A percentile compares a stretch with the other conserved stretches of the same genome.
phyloP scores from a whole-genome alignment of 2,797 vertebrate species.

The Oryzias sinensis region DNA sequence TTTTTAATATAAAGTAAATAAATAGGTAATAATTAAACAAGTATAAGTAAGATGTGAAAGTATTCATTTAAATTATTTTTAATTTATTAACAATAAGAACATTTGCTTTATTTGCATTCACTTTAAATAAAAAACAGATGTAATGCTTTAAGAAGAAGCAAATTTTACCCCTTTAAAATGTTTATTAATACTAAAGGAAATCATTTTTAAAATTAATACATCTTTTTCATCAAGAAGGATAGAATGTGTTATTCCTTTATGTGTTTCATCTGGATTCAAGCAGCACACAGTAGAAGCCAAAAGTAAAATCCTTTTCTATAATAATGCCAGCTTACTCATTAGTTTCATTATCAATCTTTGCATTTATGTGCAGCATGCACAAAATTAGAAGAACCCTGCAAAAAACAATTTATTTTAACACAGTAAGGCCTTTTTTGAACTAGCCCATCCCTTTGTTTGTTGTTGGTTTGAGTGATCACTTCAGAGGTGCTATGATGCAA shows the following conservation, averaged over 20 bases:
- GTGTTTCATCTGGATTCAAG: slow-evolving; percentile 7
- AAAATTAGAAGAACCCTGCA: slow-evolving; percentile 18
- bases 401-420: slow-evolving; percentile 9
- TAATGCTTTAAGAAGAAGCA: slow-evolving; percentile 6
- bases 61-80: too few relatives aligned
- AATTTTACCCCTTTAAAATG: too few relatives aligned
- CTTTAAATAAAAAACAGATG: slow-evolving; percentile 11
- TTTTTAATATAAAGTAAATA: too few relatives aligned
- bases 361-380: slow-evolving; percentile 47
- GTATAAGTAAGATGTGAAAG: too few relatives aligned
- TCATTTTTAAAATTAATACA: too few relatives aligned
- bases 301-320: slow-evolving; percentile 4
- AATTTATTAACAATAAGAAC: slow-evolving; percentile 14
- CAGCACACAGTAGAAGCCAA: slow-evolving; percentile 17
- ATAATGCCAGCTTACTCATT: neutral
- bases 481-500: slow-evolving; percentile 49
- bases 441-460: slow-evolving; percentile 76
- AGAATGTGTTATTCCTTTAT: too few relatives aligned
- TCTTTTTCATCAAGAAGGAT: too few relatives aligned
- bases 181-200: too few relatives aligned
- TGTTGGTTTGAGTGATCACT: slow-evolving; percentile 63
- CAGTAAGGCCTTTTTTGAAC: slow-evolving; percentile 16
- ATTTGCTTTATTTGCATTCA: slow-evolving; percentile 15
- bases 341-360: slow-evolving; percentile 5
- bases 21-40: too few relatives aligned